phyloP scores from a whole-genome alignment of 2,113 vertebrate genomes.

The Tauraco erythrolophus region DNA sequence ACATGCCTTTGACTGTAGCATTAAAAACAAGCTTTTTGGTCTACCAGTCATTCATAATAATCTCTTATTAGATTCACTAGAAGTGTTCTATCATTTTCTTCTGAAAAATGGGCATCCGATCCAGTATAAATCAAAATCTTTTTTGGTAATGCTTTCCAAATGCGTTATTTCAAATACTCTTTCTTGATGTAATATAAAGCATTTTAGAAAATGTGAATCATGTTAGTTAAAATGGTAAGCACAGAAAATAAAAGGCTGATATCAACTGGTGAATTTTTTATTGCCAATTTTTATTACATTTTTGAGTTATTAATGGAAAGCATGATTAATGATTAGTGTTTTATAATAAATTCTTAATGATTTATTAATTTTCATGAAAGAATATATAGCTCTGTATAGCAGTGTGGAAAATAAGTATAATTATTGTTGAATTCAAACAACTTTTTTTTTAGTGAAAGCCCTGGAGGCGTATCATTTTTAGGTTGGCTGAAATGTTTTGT shows the following conservation, averaged over 20 bases:
- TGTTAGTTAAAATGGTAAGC: not conserved
- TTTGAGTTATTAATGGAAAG: not conserved
- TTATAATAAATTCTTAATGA: not conserved
- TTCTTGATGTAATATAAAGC: not conserved
- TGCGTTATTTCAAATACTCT: not conserved
- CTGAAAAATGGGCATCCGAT: conserved; percentile 60
- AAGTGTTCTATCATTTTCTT: conserved; percentile 56
- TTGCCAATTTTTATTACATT: not conserved
- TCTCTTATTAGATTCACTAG: conserved; percentile 53
- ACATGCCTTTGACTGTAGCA: not conserved
- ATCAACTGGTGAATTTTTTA: not conserved
- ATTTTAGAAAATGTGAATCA: not conserved
- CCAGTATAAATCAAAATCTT: conserved; percentile 22
- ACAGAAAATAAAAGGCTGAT: not conserved
- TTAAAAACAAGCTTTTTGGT: not conserved
- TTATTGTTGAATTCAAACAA: not conserved
- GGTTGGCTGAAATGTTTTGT: not conserved
- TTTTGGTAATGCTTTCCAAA: conserved; percentile 29
- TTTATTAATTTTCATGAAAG: conserved; percentile 27
- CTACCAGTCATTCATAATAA: not conserved
- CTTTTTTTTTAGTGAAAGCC: not conserved
- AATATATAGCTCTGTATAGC: not conserved
- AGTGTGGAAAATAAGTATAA: not conserved
- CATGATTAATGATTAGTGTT: not conserved
- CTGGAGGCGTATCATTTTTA: conserved; percentile 5